A percentile compares a stretch with the other conserved stretches of the same genome.
Conservation (phyloP, 2,797 vertebrate genomes). For the Karalla daura region DNA sequence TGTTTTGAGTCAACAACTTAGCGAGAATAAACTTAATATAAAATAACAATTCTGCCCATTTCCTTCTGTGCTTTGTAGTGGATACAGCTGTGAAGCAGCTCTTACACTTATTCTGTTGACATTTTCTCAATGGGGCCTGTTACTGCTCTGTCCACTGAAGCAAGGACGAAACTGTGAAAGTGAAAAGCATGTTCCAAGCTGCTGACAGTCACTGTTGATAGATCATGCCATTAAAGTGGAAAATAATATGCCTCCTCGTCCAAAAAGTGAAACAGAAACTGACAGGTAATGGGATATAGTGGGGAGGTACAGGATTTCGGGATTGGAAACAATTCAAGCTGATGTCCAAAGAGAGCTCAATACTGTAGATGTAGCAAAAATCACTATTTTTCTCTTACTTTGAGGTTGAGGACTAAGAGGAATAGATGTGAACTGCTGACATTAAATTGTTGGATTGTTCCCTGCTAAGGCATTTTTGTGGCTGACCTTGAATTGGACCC, state of each 20-base stretch:
- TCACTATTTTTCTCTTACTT: conserved; percentile 35
- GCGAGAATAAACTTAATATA: not conserved
- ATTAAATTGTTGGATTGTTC: conserved; percentile 58
- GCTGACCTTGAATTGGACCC: conserved; percentile 51
- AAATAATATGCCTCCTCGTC: conserved; percentile 68
- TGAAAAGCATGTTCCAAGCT: conserved; percentile 55
- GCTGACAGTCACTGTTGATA: conserved; percentile 71
- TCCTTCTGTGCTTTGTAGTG: not conserved
- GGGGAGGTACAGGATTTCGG: conserved; percentile 51
- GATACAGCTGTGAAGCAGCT: conserved; percentile 30
- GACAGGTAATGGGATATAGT: conserved; percentile 61
- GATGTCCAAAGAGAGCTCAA: conserved; percentile 47
- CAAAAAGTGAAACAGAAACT: conserved; percentile 67
- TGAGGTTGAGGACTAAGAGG: conserved; percentile 41
- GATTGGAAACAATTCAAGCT: conserved; percentile 63
- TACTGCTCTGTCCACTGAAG: conserved; percentile 49
- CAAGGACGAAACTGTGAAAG: conserved; percentile 42
- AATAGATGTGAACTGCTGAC: conserved; percentile 68
- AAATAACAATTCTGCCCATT: not conserved
- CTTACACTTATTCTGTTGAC: conserved; percentile 17
- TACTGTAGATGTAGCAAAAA: conserved; percentile 41
- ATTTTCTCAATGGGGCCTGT: conserved; percentile 37
- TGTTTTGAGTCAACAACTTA: not conserved
- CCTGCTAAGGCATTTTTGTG: conserved; percentile 49
- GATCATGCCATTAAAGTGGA: conserved; percentile 72